Conservation (phyloP, 1,140 invertebrate genomes). For the Hypothenemus hampei region DNA sequence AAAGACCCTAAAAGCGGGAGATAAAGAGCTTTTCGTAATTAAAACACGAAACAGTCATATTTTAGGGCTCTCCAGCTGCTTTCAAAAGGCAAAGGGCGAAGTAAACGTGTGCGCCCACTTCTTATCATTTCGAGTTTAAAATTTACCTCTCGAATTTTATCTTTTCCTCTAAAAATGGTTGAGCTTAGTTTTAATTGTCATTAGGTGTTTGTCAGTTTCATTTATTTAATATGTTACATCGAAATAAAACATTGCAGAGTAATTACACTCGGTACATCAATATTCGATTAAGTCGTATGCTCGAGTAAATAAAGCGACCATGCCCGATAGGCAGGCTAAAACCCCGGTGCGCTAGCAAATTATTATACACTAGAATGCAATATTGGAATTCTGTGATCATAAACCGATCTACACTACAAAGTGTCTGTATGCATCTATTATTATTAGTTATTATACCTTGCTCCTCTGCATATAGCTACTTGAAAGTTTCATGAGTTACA, state of each 20-base stretch:
- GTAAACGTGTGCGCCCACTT: not conserved
- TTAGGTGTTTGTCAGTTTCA: too few relatives aligned
- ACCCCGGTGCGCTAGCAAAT: conserved; percentile 6
- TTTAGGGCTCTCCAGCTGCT: conserved; percentile 12
- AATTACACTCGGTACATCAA: conserved; percentile 11
- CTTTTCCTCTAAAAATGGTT: too few relatives aligned
- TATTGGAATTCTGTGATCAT: conserved; percentile 17
- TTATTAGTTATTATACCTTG: conserved; percentile 3
- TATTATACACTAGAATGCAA: conserved; percentile 11
- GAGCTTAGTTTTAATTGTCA: too few relatives aligned
- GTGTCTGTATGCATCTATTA: not conserved
- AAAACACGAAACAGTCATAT: conserved; percentile 25
- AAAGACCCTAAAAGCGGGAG: conserved; percentile 7
- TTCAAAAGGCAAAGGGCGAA: conserved; percentile 8
- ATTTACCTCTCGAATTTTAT: too few relatives aligned
- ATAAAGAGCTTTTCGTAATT: conserved; percentile 21
- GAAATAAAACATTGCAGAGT: conserved; percentile 3
- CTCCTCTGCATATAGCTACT: not conserved
- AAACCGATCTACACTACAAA: conserved; percentile 7
- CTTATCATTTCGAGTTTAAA: conserved; percentile 12
- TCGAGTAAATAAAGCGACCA: conserved; percentile 13
- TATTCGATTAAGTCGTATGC: conserved; percentile 19
- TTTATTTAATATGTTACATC: too few relatives aligned
- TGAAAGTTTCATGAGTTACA: too few relatives aligned
- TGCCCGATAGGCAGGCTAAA: conserved; percentile 14